A percentile compares a stretch with the other conserved stretches of the same genome.
These are phyloP conservation scores for Apodemia duryi DNA, from an alignment of 2,888 invertebrate genomes.

Conservation along the genomic window DNA sequence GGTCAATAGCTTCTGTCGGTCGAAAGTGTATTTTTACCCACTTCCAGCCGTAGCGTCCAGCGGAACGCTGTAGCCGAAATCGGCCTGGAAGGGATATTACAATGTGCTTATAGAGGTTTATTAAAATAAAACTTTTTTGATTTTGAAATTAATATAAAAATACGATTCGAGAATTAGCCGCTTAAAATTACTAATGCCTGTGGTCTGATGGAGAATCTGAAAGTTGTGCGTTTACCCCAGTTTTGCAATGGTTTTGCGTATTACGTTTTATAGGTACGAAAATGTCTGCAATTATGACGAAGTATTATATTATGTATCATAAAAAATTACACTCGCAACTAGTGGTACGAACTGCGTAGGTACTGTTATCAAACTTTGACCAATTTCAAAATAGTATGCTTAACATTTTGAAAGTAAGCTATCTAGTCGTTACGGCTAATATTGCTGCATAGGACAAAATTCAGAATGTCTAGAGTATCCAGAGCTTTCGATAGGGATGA, in stretches of 20 bases:
- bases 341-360: constrained; percentile 1
- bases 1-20: too few species aligned
- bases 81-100: too few species aligned
- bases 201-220: too few species aligned
- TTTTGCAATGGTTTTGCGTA: not conserved
- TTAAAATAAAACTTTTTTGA: too few species aligned
- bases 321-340: not conserved
- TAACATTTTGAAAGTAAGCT: constrained; percentile 9
- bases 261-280: not conserved
- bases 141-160: too few species aligned
- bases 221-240: not conserved
- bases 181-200: too few species aligned
- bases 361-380: not conserved
- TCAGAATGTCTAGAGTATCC: not conserved
- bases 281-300: constrained; percentile 3
- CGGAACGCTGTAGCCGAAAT: too few species aligned
- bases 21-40: too few species aligned
- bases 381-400: constrained; percentile 5
- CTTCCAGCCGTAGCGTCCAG: too few species aligned
- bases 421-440: not conserved
- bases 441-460: not conserved
- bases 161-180: too few species aligned
- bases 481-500: too few species aligned
- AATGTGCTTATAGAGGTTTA: too few species aligned
- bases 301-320: not conserved